A percentile compares a stretch with the other conserved stretches of the same genome.
phyloP scores from a whole-genome alignment of 2,797 vertebrate genomes.

The Macrochelys suwanniensis region DNA sequence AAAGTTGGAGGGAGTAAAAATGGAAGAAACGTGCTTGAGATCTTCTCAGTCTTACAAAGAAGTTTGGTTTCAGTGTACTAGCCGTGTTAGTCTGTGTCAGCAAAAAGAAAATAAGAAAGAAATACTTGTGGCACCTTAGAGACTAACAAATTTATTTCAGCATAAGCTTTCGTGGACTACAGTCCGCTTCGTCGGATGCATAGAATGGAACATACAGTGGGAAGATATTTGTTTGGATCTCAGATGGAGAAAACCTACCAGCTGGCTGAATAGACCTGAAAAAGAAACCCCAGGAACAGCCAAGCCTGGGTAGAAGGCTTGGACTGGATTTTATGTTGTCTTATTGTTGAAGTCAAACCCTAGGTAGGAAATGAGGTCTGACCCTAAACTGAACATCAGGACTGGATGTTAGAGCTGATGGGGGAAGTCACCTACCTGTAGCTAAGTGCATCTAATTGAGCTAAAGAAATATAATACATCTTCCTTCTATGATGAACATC shows the following conservation, averaged over 20 bases:
- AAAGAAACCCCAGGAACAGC: not conserved
- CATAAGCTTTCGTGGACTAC: too few species aligned
- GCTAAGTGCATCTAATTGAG: not conserved
- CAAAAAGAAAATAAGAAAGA: too few species aligned
- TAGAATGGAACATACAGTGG: too few species aligned
- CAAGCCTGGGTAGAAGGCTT: not conserved
- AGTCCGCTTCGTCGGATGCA: too few species aligned
- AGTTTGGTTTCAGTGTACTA: not conserved
- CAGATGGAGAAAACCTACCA: not conserved
- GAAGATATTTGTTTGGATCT: not conserved
- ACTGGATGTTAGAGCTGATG: not conserved
- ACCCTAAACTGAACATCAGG: not conserved
- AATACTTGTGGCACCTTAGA: too few species aligned
- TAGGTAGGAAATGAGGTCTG: not conserved
- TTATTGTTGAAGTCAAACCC: not conserved
- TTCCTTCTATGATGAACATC: not conserved
- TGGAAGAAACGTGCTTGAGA: not conserved
- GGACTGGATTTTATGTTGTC: not conserved
- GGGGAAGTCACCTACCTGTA: not conserved
- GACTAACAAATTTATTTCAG: too few species aligned
- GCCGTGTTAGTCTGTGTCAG: too few species aligned
- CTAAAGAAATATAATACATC: not conserved
- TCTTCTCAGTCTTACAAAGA: not conserved
- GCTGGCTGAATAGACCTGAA: not conserved
- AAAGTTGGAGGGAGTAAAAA: not conserved